Evolutionary conservation across 1,140 invertebrate genomes (phyloP), one percentile per base, ranked within the genome.

Genomic region (Lepidostoma basale): DNA sequence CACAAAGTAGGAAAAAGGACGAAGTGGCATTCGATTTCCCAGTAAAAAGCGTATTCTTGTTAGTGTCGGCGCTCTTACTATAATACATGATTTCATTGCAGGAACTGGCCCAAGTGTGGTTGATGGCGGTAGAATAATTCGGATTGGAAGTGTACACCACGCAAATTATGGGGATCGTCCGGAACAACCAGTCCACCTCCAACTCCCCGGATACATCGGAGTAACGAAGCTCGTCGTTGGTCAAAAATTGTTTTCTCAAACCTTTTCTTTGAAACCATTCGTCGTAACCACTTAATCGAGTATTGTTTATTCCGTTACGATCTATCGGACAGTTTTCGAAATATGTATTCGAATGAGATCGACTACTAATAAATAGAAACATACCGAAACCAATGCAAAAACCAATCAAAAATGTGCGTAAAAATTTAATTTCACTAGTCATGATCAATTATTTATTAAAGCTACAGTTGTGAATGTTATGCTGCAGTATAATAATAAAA

Each of bases 1-100:
- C 75, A 30, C 83, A 85, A 2, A 85, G 73, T 3, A 80, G 40
- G 47, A 82, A 80, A 79, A 82, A 85, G 0, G 83, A 84, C 3
- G 83, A 84, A 0, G 76, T 74, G 2, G 54, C 58, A 8, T 45
- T 68, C 10, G 16, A 47, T 49, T 67, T 63, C 2, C 47, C 49
- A 33, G 42, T 45, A 9, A 25, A 42, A 25, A 47, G n/a, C 26
- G 14, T 14, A 22, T 49, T 28, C 52, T 63, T 36, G 40, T 64
- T 23, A 14, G 28, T 40, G 26, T 62, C 45, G 3, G 45, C 25
- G 39, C 30, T 44, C 28, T 63, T 58, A 25, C 54, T 63, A 44
- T 72, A 72, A 39, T 36, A 69, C 16, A 72, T 45, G 5, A 69
- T 30, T 36, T 56, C 20, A 52, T 72, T 67, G 44, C 71, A 73